phyloP scores from a whole-genome alignment of 2,113 vertebrate species.

The Oncorhynchus tshawytscha region DNA sequence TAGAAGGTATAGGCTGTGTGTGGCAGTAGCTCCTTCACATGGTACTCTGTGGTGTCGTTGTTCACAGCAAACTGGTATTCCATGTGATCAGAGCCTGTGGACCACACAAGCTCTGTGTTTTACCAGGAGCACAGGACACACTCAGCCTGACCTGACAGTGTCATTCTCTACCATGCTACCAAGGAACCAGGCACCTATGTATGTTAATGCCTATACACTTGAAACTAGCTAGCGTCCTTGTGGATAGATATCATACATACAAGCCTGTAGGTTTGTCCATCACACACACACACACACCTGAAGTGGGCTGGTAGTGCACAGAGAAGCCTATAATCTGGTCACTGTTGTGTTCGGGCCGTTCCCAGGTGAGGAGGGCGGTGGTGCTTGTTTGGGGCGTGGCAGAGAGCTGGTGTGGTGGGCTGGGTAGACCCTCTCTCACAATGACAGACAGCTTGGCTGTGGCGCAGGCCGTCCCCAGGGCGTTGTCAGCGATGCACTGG shows the following conservation, averaged over 20 bases:
- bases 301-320: conserved; percentile 87
- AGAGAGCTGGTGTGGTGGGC: conserved; percentile 82
- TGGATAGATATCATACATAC: neutral
- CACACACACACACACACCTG: conserved; percentile 68
- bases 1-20: conserved; percentile 92
- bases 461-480: conserved; percentile 87
- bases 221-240: neutral
- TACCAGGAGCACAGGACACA: neutral
- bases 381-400: conserved; percentile 87
- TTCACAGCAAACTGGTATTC: conserved; percentile 98
- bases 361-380: conserved; percentile 86
- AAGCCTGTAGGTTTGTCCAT: too few species aligned
- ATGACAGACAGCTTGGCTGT: conserved; percentile 88
- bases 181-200: neutral
- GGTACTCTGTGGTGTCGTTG: conserved; percentile 93
- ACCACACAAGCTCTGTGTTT: neutral
- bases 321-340: conserved; percentile 98
- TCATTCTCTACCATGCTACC: too few species aligned
- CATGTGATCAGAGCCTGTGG: conserved; percentile 79
- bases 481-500: conserved; percentile 93
- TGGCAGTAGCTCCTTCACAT: conserved; percentile 89
- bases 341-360: conserved; percentile 86
- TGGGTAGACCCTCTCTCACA: conserved; percentile 91
- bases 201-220: conserved; percentile 4
- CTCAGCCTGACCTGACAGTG: neutral